Evolutionary conservation across 2,797 vertebrate genomes (phyloP), one percentile per base, ranked within the genome.

Genomic region (Glyptemys insculpta): DNA sequence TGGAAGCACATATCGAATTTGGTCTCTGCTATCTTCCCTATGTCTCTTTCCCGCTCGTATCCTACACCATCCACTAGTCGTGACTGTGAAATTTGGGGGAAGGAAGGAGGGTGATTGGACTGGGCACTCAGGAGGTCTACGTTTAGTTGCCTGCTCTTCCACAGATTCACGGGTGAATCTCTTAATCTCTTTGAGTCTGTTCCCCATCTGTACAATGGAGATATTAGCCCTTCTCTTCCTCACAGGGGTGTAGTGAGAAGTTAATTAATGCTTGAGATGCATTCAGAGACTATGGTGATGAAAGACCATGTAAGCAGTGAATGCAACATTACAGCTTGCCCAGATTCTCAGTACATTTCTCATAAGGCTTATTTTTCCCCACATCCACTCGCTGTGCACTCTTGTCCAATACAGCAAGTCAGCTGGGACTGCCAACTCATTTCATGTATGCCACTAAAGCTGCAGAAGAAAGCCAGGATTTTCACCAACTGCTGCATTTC

Each of bases 321-420:
- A 23, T 25, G 47, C 49, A 47, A 83, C 53, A 53, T 44, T 44
- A 15, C 83, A 72, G 54, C 79, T 92, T 83, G 53, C 3, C 44
- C 52, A 88, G 31, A 90, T 68, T 83, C 92, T 76, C 54, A 68
- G 4, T 59, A 23, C 78, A 87, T 93, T 74, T 21, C 93, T 81
- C 86, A 76, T 86, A 47, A 0, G 2, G 6, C 34, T 90, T 31
- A 90, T 19, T 90, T 68, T 74, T 54, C 65, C 81, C 37, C 72
- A 47, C 0, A 72, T 59, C 56, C 53, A 59, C 78, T 31, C 0
- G 2, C 15, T 0, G 0, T 12, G n/a, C 29, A 68, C 37, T 47
- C 41, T 86, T 91, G 88, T 72, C 90, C 41, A 86, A 78, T 21
- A 21, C 25, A 92, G 82, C 76, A 86, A 85, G 57, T 74, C 59